Evolutionary conservation across 1,140 invertebrate genomes (phyloP).

Genomic region (Physella acuta): DNA sequence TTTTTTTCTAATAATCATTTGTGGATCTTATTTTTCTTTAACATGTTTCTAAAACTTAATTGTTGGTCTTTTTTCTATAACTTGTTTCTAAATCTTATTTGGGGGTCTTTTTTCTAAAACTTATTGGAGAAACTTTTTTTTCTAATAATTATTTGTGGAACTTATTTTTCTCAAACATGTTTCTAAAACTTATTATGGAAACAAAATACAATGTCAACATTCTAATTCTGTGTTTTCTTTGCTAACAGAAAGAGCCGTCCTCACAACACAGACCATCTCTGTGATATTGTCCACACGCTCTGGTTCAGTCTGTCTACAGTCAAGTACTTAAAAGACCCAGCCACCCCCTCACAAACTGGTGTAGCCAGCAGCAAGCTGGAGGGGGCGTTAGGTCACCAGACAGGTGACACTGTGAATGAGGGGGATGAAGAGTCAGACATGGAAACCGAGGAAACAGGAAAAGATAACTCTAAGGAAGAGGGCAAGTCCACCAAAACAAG

Average conservation of each 20-base stretch:
- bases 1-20: not conserved
- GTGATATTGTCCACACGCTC: conserved; percentile 14
- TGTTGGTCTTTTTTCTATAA: conserved; percentile 1
- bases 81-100: not conserved
- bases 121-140: not conserved
- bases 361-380: not conserved
- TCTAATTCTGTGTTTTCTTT: not conserved
- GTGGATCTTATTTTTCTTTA: too few relatives aligned
- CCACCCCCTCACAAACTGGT: not conserved
- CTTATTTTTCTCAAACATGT: not conserved
- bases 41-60: too few relatives aligned
- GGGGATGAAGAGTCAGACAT: not conserved
- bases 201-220: not conserved
- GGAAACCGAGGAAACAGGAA: not conserved
- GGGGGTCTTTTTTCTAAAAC: not conserved
- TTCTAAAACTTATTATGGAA: not conserved
- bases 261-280: conserved; percentile 1
- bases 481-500: not conserved
- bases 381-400: not conserved
- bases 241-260: not conserved
- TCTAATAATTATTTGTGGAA: not conserved
- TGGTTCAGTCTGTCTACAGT: conserved; percentile 5
- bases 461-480: not conserved
- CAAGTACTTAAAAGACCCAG: conserved; percentile 1
- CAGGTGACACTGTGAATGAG: not conserved